Percentiles rank a stretch among this genome's conserved stretches.
Evolutionary conservation across 1,140 invertebrate species (phyloP).

Genomic region (Caenorhabditis tropicalis): DNA sequence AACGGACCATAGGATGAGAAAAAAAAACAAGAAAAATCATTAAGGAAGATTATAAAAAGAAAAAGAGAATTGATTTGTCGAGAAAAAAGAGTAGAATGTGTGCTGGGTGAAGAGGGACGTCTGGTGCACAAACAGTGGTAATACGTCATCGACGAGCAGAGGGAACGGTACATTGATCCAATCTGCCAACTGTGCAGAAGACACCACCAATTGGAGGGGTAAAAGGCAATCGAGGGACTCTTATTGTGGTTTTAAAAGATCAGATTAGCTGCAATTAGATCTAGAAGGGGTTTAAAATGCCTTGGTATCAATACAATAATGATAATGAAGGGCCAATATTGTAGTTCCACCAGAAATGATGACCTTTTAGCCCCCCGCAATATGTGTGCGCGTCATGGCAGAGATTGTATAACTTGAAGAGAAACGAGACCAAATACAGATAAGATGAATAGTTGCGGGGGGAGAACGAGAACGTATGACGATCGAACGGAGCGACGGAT

Average conservation of each 20-base stretch:
- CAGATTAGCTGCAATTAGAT: too few relatives aligned
- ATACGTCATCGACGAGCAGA: conserved; percentile 2
- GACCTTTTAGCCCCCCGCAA: conserved; percentile 29
- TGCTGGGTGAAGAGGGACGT: not conserved
- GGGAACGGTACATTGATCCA: not conserved
- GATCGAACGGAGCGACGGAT: not conserved
- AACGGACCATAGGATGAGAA: not conserved
- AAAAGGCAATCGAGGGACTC: not conserved
- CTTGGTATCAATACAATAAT: conserved; percentile 2
- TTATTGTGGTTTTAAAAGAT: too few relatives aligned
- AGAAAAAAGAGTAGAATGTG: not conserved
- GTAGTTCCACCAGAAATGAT: conserved; percentile 30
- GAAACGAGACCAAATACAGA: conserved; percentile 22
- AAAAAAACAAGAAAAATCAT: not conserved
- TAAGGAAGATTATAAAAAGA: not conserved
- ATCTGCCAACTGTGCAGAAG: not conserved
- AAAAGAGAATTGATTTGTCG: not conserved
- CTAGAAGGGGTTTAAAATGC: not conserved
- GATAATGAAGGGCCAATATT: conserved; percentile 27
- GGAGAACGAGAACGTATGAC: not conserved
- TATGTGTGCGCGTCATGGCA: conserved; percentile 14
- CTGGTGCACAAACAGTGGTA: conserved; percentile 22
- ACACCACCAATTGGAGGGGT: not conserved
- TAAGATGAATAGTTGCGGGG: conserved; percentile 30
- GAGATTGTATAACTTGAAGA: conserved; percentile 27